Percentiles rank a stretch among this genome's conserved stretches.
These are phyloP conservation scores for Apis dorsata DNA, from an alignment of 1,140 invertebrate species.

Conservation along the genomic window DNA sequence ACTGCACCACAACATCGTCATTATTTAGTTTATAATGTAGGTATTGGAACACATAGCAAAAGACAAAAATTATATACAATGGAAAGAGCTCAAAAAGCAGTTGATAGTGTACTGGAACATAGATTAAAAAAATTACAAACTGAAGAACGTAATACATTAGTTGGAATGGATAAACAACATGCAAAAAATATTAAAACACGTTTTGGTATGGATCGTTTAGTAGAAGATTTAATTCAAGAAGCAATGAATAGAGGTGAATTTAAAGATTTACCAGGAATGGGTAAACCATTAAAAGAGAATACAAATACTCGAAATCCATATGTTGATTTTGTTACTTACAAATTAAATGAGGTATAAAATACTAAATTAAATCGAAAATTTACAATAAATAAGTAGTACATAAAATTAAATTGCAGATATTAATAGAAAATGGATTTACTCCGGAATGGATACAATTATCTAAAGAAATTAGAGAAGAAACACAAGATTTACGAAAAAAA, in stretches of 20 bases:
- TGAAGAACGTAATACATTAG: slow-evolving; percentile 83
- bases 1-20: slow-evolving; percentile 94
- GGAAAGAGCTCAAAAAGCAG: slow-evolving; percentile 85
- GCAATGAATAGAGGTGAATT: slow-evolving; percentile 94
- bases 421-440: slow-evolving; percentile 93
- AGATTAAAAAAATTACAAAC: slow-evolving; percentile 84
- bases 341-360: slow-evolving; percentile 88
- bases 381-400: not conserved
- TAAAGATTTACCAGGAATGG: slow-evolving; percentile 88
- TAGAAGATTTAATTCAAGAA: slow-evolving; percentile 94
- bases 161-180: slow-evolving; percentile 83
- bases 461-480: slow-evolving; percentile 88
- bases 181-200: slow-evolving; percentile 87
- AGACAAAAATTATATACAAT: slow-evolving; percentile 88
- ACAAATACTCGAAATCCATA: slow-evolving; percentile 85
- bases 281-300: slow-evolving; percentile 88
- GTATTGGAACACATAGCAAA: slow-evolving; percentile 88
- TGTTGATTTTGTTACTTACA: slow-evolving; percentile 93
- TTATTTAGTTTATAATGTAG: slow-evolving; percentile 89
- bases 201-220: slow-evolving; percentile 91
- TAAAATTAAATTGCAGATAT: slow-evolving; percentile 80
- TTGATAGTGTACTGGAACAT: slow-evolving; percentile 88
- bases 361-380: not conserved
- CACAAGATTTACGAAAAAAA: slow-evolving; percentile 79
- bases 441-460: slow-evolving; percentile 93